Base-by-base conservation (phyloP, 2,888 invertebrate genomes). In the Parasteatoda lunata region DNA sequence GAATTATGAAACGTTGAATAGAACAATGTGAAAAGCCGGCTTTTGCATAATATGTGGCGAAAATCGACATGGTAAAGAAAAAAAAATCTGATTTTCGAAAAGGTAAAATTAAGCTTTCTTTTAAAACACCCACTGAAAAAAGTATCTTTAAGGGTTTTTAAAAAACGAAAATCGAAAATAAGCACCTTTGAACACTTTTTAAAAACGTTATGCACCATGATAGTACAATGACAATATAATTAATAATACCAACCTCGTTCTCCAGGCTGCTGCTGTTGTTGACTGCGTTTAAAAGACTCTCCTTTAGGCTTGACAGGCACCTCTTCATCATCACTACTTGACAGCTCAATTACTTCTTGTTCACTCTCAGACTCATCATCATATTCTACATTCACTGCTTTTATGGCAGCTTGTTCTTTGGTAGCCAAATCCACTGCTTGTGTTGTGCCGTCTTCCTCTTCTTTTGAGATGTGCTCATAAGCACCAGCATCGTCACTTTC, bases 371-470 rank as follows among this genome's bases (percentile, higher is more conserved):
- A 48, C 48, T 13, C 68, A 5, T 52, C 64, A 30, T 77, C 59
- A 9, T 66, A 9, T 47, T 85, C 47, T 4, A 59, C 48, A 6
- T 76, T 45, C 8, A 59, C 66, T n/a, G 78, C 77, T 7, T 49
- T 59, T 4, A 48, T 6, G 13, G 76, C 13, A 5, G 89, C 89
- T 77, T 90, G 89, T 49, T 88, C 89, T 68, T 89, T 83, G 0
- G 89, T 88, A 4, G 90, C 89, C 13, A 85, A 79, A 79, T 90
- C 90, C 48, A 80, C 81, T 30, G 89, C 87, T 9, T 88, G 76
- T 13, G 73, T 48, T 8, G 77, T 78, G 3, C 84, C 80, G 1
- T 89, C 85, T 9, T 86, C 86, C 30, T 30, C 30, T 64, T 89
- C 72, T 47, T 88, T 77, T 11, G 78, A 64, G 3, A 88, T 77